Base-by-base conservation (phyloP, 2,113 vertebrate species). In the Oncorhynchus nerka region DNA sequence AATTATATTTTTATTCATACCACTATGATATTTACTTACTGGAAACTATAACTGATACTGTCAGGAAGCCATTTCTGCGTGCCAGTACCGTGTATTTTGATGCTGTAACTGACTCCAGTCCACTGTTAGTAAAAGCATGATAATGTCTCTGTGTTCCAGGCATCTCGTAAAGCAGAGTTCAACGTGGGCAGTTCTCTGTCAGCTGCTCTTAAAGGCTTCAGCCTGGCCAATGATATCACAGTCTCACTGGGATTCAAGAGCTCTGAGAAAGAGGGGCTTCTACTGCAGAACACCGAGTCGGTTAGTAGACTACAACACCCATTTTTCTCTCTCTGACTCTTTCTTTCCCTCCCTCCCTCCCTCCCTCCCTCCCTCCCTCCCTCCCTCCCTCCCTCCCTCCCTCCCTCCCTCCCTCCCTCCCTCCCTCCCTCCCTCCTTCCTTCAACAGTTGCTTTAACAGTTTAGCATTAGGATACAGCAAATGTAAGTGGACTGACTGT, bases 221-320 rank as follows among this genome's bases (percentile, higher is more conserved):
- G 59, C 66, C 79, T 91, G 79, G 73, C 73, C 6, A 2, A 65
- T 0, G 39, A 85, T 0, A 0, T 91, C 1, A 79, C 39, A 0
- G 19, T 94, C 12, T 94, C 93, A 4, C 70, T 94, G 1, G 94
- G 94, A 75, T 94, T 94, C 87, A 92, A 80, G 83, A 94, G 88
- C 83, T 92, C 85, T 1, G 82, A 91, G 69, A 82, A 82, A 3
- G 15, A 90, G 7, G 91, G 92, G 34, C 24, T 93, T 4, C 85
- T 94, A 39, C 85, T 94, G 73, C 80, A 83, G 71, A 78, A 88
- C 76, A 88, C 74, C 72, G 20, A 92, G 32, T 26, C 1, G 79
- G 93, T 94, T 15, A 71, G 91, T 82, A 3, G 55, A n/a, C 30
- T 3, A 39, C 20, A 68, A 8, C 11, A 30, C 12, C 22, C 65